Evolutionary conservation across 2,113 vertebrate species (phyloP).

Genomic region (Archocentrus centrarchus): DNA sequence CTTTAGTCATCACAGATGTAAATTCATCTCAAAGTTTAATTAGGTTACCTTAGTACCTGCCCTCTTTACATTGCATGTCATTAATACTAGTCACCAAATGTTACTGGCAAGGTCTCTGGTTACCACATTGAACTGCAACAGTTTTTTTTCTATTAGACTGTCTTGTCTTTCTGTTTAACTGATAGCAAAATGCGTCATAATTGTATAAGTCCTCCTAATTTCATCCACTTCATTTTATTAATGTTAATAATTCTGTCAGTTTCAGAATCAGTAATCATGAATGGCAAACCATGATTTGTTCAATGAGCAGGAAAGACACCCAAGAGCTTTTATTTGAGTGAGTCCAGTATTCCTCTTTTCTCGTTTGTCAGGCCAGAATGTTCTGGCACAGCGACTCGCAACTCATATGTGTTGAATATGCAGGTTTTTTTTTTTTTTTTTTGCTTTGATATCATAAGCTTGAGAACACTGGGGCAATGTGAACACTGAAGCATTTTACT

Average conservation of each 20-base stretch:
- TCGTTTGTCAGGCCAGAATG: conserved; percentile 9
- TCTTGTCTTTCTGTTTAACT: not conserved
- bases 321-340: conserved; percentile 7
- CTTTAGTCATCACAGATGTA: too few species aligned
- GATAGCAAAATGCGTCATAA: too few species aligned
- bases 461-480: not conserved
- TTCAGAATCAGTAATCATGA: not conserved
- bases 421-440: not conserved
- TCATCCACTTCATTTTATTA: not conserved
- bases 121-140: too few species aligned
- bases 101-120: not conserved
- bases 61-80: not conserved
- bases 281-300: not conserved
- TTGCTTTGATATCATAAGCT: conserved; percentile 2
- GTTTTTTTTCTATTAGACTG: not conserved
- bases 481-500: not conserved
- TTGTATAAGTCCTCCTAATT: not conserved
- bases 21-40: too few species aligned
- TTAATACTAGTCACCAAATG: not conserved
- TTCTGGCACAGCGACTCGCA: not conserved
- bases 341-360: not conserved
- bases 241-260: not conserved
- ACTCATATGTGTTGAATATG: conserved; percentile 27
- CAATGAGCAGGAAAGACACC: not conserved
- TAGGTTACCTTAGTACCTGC: not conserved